Evolutionary conservation across 2,797 vertebrate species (phyloP).

Genomic region (Enoplosus armatus): DNA sequence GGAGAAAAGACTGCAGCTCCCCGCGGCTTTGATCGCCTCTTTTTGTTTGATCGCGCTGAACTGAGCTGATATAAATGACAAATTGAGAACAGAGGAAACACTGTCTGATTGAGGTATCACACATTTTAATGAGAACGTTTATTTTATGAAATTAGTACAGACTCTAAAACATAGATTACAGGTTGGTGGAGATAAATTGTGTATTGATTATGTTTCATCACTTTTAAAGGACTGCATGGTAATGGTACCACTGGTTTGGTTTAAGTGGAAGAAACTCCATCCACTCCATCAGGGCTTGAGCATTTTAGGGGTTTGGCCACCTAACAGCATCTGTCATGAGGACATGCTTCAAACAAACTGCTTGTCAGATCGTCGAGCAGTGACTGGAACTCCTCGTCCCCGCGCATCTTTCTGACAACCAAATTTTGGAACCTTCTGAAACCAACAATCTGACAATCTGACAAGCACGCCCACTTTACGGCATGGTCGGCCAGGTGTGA

Average conservation of each 20-base stretch:
- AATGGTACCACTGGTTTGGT: neutral
- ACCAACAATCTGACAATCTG: neutral
- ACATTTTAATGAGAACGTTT: neutral
- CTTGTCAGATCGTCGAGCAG: neutral
- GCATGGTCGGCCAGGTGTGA: neutral
- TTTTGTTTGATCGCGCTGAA: slow-evolving; percentile 35
- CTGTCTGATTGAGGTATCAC: slow-evolving; percentile 1
- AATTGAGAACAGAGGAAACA: slow-evolving; percentile 13
- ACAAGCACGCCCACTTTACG: neutral
- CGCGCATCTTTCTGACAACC: neutral
- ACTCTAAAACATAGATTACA: neutral
- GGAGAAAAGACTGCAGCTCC: slow-evolving; percentile 38
- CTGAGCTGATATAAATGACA: slow-evolving; percentile 36
- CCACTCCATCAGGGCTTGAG: neutral
- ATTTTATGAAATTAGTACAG: neutral
- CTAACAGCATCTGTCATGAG: neutral
- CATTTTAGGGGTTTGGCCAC: neutral
- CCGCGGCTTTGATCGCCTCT: slow-evolving; percentile 42
- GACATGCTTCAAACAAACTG: neutral
- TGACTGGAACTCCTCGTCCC: neutral
- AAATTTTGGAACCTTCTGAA: neutral
- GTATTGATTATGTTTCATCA: neutral
- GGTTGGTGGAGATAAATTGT: neutral
- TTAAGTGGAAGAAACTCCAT: neutral
- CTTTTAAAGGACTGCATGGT: neutral